Conservation (phyloP, 2,113 vertebrate species). For the Plestiodon gilberti region DNA sequence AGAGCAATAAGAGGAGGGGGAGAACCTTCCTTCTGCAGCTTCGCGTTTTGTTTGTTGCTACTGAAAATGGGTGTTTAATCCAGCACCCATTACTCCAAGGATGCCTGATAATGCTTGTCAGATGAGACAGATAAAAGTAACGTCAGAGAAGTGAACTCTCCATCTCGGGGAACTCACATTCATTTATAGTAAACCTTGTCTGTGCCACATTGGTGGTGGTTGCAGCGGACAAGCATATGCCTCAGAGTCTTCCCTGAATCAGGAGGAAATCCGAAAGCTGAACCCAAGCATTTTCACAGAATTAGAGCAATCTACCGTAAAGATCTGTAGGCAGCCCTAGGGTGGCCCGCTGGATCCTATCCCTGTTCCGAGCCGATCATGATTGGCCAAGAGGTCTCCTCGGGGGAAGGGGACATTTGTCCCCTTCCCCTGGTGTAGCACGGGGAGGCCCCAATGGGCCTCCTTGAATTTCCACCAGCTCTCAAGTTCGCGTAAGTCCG, state of each 20-base stretch:
- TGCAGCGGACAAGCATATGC: background rate
- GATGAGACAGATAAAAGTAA: background rate
- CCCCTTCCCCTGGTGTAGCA: too few species aligned
- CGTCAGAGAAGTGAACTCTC: background rate
- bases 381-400: too few species aligned
- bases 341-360: too few species aligned
- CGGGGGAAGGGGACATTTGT: too few species aligned
- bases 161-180: background rate
- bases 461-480: too few species aligned
- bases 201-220: background rate
- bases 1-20: constrained; percentile 24
- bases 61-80: constrained; percentile 5
- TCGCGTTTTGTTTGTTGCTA: constrained; percentile 31
- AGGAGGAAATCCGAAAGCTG: background rate
- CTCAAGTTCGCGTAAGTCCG: too few species aligned
- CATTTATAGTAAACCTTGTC: background rate
- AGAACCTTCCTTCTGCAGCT: background rate
- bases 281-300: background rate
- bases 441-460: too few species aligned
- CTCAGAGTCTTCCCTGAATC: background rate
- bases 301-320: too few species aligned
- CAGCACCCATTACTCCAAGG: background rate
- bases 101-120: background rate
- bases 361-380: too few species aligned
- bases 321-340: too few species aligned